Evolutionary conservation across 1,140 invertebrate species (phyloP).

Genomic region (Oncopeltus fasciatus): DNA sequence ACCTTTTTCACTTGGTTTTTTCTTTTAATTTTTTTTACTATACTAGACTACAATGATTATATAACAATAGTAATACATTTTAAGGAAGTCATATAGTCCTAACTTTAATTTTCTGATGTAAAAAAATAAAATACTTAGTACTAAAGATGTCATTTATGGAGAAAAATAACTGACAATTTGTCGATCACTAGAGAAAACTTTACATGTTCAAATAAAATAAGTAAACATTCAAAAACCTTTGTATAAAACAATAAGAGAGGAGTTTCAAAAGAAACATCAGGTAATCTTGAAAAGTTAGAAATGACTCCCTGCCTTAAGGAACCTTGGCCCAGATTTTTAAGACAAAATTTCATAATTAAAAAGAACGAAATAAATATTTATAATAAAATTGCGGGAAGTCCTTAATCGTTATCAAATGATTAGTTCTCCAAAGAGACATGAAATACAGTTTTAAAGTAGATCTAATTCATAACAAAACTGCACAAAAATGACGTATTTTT

Average conservation of each 20-base stretch:
- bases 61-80: too few relatives aligned
- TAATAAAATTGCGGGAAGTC: too few relatives aligned
- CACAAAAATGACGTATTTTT: too few relatives aligned
- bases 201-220: background rate
- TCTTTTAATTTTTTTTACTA: too few relatives aligned
- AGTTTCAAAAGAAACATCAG: constrained; percentile 34
- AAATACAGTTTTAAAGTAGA: too few relatives aligned
- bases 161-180: background rate
- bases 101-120: background rate
- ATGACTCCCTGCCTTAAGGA: constrained; percentile 30
- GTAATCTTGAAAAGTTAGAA: constrained; percentile 32
- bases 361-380: too few relatives aligned
- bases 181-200: background rate
- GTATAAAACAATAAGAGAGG: constrained; percentile 38
- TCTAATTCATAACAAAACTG: too few relatives aligned
- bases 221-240: constrained; percentile 30
- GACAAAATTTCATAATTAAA: constrained; percentile 11
- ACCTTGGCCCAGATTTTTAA: background rate
- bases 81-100: too few relatives aligned
- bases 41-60: too few relatives aligned
- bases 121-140: background rate
- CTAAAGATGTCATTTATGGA: background rate
- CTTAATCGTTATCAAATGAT: too few relatives aligned
- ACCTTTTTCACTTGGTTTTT: too few relatives aligned
- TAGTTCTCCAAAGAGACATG: too few relatives aligned